Conservation (phyloP, 1,140 invertebrate genomes). For the Ostrea denselamellosa region DNA sequence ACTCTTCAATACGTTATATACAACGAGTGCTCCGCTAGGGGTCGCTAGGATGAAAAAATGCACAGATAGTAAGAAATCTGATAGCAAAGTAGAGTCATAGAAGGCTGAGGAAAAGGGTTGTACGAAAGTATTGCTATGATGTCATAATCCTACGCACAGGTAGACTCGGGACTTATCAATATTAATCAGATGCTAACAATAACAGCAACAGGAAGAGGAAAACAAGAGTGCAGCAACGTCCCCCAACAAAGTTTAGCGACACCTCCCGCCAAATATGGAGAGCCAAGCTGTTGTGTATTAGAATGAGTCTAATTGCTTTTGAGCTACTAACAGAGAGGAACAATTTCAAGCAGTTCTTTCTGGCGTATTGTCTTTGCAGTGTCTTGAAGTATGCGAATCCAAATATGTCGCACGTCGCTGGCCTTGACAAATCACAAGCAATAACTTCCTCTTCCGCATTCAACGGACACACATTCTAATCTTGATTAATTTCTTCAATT, state of each 20-base stretch:
- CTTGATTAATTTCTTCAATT: neutral
- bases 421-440: constrained; percentile 3
- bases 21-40: constrained; percentile 50
- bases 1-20: constrained; percentile 54
- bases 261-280: constrained; percentile 54
- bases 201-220: constrained; percentile 46
- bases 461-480: neutral
- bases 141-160: constrained; percentile 43
- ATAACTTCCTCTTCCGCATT: constrained; percentile 15
- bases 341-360: constrained; percentile 18
- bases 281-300: constrained; percentile 25
- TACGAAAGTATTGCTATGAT: constrained; percentile 46
- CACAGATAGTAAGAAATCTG: constrained; percentile 49
- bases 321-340: constrained; percentile 45
- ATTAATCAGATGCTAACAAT: constrained; percentile 44
- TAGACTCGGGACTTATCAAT: constrained; percentile 37
- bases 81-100: constrained; percentile 53
- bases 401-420: constrained; percentile 48
- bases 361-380: constrained; percentile 9
- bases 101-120: constrained; percentile 40
- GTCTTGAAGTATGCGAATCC: constrained; percentile 47
- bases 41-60: constrained; percentile 51
- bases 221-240: constrained; percentile 36
- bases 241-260: constrained; percentile 43
- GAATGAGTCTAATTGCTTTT: constrained; percentile 46